phyloP scores from a whole-genome alignment of 2,888 invertebrate genomes.

The Tineola bisselliella region DNA sequence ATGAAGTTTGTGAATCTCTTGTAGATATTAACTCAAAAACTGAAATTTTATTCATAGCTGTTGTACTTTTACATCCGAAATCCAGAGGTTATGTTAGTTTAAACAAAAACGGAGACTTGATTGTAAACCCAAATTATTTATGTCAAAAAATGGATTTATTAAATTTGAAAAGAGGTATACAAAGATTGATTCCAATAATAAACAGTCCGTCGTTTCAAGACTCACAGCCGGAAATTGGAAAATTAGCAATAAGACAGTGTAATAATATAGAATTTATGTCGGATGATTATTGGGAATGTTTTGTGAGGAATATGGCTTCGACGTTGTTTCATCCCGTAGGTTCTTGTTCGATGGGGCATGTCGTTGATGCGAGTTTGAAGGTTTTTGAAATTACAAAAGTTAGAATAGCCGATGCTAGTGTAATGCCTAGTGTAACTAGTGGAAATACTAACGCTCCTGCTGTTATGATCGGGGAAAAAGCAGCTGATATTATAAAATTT shows the following conservation, averaged over 20 bases:
- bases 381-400: slow-evolving; percentile 66
- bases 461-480: slow-evolving; percentile 72
- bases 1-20: slow-evolving; percentile 14
- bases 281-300: slow-evolving; percentile 39
- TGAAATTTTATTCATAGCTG: slow-evolving; percentile 23
- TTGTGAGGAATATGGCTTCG: slow-evolving; percentile 27
- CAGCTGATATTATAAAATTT: slow-evolving; percentile 65
- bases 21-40: slow-evolving; percentile 23
- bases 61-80: slow-evolving; percentile 25
- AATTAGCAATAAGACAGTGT: slow-evolving; percentile 29
- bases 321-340: slow-evolving; percentile 34
- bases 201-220: slow-evolving; percentile 24
- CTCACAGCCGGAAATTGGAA: slow-evolving; percentile 21
- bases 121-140: slow-evolving; percentile 11
- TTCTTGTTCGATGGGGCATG: slow-evolving; percentile 40
- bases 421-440: slow-evolving; percentile 69
- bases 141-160: slow-evolving; percentile 22
- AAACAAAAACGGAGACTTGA: background rate
- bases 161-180: slow-evolving; percentile 22
- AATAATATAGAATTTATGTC: slow-evolving; percentile 25
- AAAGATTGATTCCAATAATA: slow-evolving; percentile 23
- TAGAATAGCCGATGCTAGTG: slow-evolving; percentile 71
- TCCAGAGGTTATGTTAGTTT: slow-evolving; percentile 29
- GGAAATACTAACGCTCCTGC: slow-evolving; percentile 71
- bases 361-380: slow-evolving; percentile 32